Percentiles rank a stretch among this genome's conserved stretches.
These are phyloP conservation scores for Umimayanthus kanabou DNA, from an alignment of 92 coral and sea anemone genomes.

Conservation along the genomic window DNA sequence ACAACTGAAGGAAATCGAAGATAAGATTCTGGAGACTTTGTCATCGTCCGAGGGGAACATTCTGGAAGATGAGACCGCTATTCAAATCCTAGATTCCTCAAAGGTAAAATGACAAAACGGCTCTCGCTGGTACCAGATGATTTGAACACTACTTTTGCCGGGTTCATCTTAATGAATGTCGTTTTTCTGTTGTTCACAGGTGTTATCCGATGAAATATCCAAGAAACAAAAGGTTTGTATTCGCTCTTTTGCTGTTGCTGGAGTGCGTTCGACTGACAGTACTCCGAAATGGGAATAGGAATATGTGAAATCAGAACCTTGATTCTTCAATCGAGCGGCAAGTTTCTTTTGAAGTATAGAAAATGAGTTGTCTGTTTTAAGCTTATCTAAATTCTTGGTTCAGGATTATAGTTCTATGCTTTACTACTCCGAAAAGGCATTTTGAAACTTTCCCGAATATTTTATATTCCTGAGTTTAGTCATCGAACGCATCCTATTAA, in stretches of 20 bases:
- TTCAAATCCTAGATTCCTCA: slow-evolving; percentile 94
- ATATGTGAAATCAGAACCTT: too few relatives aligned
- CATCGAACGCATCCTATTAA: too few relatives aligned
- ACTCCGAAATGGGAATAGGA: too few relatives aligned
- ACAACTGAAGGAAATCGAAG: slow-evolving; percentile 97
- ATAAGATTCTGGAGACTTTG: slow-evolving; percentile 95
- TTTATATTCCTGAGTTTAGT: too few relatives aligned
- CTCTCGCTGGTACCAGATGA: not conserved
- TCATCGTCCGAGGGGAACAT: slow-evolving; percentile 98
- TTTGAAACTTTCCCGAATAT: too few relatives aligned
- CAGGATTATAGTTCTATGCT: too few relatives aligned
- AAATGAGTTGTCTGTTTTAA: too few relatives aligned
- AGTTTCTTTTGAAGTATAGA: too few relatives aligned
- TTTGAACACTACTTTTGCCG: not conserved
- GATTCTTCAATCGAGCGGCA: too few relatives aligned
- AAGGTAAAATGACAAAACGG: slow-evolving; percentile 60
- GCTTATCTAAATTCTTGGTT: too few relatives aligned
- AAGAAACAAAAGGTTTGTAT: slow-evolving; percentile 91
- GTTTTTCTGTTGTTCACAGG: slow-evolving; percentile 56
- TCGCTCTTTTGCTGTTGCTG: not conserved
- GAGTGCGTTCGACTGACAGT: too few relatives aligned
- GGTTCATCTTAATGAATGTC: not conserved
- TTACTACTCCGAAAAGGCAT: too few relatives aligned
- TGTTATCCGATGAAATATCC: slow-evolving; percentile 96
- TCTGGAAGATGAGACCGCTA: slow-evolving; percentile 97